phyloP scores from a whole-genome alignment of 2,113 vertebrate genomes.

The Thunnus maccoyii region DNA sequence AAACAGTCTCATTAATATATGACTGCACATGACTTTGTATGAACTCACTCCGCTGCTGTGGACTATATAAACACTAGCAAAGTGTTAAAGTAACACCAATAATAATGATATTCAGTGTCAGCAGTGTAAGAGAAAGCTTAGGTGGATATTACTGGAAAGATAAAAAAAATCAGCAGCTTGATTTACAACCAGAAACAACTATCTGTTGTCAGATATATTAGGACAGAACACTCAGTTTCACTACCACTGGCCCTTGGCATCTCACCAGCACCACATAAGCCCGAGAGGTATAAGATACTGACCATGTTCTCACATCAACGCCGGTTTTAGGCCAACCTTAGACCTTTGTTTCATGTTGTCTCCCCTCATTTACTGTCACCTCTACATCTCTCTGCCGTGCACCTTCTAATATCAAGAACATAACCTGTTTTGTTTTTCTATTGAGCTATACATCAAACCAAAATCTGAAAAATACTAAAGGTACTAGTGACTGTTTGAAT shows the following conservation, averaged over 20 bases:
- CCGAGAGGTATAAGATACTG: no score
- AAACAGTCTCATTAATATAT: background rate
- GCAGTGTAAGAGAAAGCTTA: conserved; percentile 4
- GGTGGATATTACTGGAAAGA: conserved; percentile 6
- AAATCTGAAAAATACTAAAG: background rate
- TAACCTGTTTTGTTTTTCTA: background rate
- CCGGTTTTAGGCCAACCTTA: background rate
- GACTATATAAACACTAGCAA: background rate
- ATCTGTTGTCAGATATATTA: background rate
- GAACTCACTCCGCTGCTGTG: background rate
- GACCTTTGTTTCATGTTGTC: no score
- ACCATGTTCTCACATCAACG: background rate
- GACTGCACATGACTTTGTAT: background rate
- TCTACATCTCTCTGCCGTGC: background rate
- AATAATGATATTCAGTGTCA: conserved; percentile 19
- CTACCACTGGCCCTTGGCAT: background rate
- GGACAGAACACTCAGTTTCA: background rate
- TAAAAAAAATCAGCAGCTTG: background rate
- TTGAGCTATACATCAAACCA: background rate
- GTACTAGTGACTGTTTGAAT: background rate
- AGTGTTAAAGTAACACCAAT: conserved; percentile 9
- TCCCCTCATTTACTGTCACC: background rate
- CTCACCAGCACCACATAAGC: background rate
- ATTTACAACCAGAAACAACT: conserved; percentile 9
- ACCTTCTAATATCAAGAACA: no score